A percentile compares a stretch with the other conserved stretches of the same genome.
These are phyloP conservation scores for Pontoporia blainvillei DNA, from an alignment of 2,113 vertebrate species.

Conservation along the genomic window DNA sequence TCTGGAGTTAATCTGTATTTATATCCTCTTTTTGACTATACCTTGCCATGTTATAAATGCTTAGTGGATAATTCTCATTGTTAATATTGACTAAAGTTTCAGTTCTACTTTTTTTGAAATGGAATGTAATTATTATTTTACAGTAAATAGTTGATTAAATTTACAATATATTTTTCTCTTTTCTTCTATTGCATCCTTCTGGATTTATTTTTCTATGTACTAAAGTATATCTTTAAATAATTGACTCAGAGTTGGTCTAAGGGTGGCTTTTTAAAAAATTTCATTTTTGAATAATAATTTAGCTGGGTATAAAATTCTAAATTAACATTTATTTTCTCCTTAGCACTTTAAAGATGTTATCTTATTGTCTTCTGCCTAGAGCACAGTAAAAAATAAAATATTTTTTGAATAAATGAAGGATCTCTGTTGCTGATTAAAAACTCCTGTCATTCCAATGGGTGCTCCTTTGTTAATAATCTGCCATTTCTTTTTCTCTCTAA, in stretches of 20 bases:
- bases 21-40: not conserved
- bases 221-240: not conserved
- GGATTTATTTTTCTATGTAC: not conserved
- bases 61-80: not conserved
- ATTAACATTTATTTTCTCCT: not conserved
- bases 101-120: not conserved
- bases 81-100: not conserved
- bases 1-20: not conserved
- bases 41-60: not conserved
- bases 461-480: not conserved
- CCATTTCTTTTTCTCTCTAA: not conserved
- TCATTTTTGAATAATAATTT: not conserved
- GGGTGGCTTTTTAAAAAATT: not conserved
- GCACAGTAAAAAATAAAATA: not conserved
- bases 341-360: not conserved
- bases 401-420: not conserved
- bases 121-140: not conserved
- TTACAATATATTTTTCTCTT: not conserved
- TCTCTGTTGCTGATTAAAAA: not conserved
- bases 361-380: not conserved
- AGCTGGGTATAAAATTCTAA: not conserved
- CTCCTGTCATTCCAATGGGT: not conserved
- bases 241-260: not conserved
- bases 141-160: not conserved
- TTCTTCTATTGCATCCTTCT: not conserved